A percentile compares a stretch with the other conserved stretches of the same genome.
These are phyloP conservation scores for Rhea americana DNA, from an alignment of 2,113 vertebrate species.

Conservation along the genomic window DNA sequence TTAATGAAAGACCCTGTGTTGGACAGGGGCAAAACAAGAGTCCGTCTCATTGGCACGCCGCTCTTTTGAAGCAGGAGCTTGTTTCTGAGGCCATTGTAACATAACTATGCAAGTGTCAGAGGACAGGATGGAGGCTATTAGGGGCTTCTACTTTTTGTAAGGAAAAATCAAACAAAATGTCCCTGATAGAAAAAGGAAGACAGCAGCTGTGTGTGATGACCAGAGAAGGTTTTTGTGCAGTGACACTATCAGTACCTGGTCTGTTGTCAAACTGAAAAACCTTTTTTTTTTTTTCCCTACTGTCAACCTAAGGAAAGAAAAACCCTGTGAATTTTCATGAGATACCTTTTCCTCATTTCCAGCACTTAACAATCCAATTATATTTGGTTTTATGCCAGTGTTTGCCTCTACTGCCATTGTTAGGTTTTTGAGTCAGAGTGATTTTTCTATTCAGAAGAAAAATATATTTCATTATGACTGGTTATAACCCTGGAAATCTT, in stretches of 20 bases:
- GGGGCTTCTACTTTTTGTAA: constrained; percentile 40
- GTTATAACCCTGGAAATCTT: constrained; percentile 59
- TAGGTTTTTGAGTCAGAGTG: constrained; percentile 21
- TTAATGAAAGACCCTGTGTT: constrained; percentile 26
- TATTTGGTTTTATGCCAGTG: constrained; percentile 31
- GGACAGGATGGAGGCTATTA: constrained; percentile 32
- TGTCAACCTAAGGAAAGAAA: background rate
- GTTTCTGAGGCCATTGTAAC: constrained; percentile 38
- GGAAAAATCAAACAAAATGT: constrained; percentile 51
- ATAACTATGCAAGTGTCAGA: constrained; percentile 44
- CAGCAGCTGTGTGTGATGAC: constrained; percentile 11
- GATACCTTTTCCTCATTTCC: constrained; percentile 16
- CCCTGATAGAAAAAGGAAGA: constrained; percentile 5
- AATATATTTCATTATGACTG: constrained; percentile 60
- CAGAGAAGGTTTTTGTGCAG: constrained; percentile 31
- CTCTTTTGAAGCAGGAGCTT: constrained; percentile 22
- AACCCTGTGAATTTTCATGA: background rate
- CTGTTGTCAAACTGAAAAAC: constrained; percentile 9
- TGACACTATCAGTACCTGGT: background rate
- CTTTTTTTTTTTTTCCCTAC: background rate
- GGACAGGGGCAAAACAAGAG: background rate
- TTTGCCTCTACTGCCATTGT: constrained; percentile 36
- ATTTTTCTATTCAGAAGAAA: constrained; percentile 42
- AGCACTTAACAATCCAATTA: constrained; percentile 50
- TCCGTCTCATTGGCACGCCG: accelerated